Conservation (phyloP, 2,888 invertebrate species). For the Tetrapedia diversipes region DNA sequence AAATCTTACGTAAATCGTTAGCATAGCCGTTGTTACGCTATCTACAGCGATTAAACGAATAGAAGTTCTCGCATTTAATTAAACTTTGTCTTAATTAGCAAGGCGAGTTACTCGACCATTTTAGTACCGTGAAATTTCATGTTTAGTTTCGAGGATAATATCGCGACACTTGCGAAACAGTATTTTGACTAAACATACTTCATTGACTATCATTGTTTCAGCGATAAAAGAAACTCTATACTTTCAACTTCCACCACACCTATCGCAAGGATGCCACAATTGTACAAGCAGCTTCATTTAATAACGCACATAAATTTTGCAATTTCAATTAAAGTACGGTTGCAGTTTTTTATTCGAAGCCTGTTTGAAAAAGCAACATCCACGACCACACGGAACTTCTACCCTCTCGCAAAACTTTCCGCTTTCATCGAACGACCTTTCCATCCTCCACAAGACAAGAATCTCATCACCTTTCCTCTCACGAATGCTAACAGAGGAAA, state of each 20-base stretch:
- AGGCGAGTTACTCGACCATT: not conserved
- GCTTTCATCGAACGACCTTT: not conserved
- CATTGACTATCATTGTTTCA: too few species aligned
- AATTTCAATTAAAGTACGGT: too few species aligned
- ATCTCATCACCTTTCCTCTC: too few species aligned
- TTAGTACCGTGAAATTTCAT: not conserved
- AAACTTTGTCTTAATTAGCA: constrained; percentile 2
- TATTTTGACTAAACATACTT: not conserved
- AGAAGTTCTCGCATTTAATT: not conserved
- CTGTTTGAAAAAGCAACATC: too few species aligned
- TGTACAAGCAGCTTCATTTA: too few species aligned
- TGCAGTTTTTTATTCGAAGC: too few species aligned
- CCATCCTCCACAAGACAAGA: not conserved
- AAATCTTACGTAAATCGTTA: not conserved
- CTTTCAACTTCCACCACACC: too few species aligned
- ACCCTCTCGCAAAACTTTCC: not conserved
- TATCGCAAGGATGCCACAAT: too few species aligned
- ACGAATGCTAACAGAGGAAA: not conserved
- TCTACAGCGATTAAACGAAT: not conserved
- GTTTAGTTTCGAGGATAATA: not conserved
- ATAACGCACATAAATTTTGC: too few species aligned
- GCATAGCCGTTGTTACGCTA: too few species aligned
- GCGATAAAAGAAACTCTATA: too few species aligned
- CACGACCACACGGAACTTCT: too few species aligned
- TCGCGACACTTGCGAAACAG: not conserved